Conservation (phyloP, 2,113 vertebrate species). For the Pterocles orientalis region DNA sequence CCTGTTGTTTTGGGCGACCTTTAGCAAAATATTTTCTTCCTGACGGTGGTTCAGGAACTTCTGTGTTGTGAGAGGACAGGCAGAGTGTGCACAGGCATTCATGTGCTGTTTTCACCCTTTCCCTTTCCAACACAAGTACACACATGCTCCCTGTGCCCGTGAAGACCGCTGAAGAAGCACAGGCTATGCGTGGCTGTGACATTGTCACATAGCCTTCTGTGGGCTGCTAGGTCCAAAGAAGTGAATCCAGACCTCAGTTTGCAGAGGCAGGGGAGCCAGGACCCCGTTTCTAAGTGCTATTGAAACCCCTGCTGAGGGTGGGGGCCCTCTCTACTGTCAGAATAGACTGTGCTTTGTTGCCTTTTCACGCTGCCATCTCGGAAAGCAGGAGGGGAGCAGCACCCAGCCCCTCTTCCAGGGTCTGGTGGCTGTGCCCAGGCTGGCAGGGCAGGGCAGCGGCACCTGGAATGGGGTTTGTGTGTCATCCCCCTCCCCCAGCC, state of each 20-base stretch:
- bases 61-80: not conserved
- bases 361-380: accelerated
- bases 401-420: accelerated
- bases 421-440: accelerated
- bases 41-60: not conserved
- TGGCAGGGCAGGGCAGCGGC: not conserved
- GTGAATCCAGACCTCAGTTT: not conserved
- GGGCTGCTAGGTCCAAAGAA: not conserved
- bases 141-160: not conserved
- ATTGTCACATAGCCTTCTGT: not conserved
- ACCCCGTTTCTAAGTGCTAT: not conserved
- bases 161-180: not conserved
- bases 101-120: not conserved
- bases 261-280: not conserved
- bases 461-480: not conserved
- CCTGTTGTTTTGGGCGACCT: not conserved
- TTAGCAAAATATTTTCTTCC: not conserved
- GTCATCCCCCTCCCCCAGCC: no score
- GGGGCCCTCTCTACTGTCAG: not conserved
- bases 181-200: not conserved
- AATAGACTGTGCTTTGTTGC: not conserved
- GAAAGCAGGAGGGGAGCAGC: not conserved
- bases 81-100: accelerated
- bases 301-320: not conserved
- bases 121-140: not conserved